Evolutionary conservation across 2,797 vertebrate genomes (phyloP).

Genomic region (Leuciscus waleckii): DNA sequence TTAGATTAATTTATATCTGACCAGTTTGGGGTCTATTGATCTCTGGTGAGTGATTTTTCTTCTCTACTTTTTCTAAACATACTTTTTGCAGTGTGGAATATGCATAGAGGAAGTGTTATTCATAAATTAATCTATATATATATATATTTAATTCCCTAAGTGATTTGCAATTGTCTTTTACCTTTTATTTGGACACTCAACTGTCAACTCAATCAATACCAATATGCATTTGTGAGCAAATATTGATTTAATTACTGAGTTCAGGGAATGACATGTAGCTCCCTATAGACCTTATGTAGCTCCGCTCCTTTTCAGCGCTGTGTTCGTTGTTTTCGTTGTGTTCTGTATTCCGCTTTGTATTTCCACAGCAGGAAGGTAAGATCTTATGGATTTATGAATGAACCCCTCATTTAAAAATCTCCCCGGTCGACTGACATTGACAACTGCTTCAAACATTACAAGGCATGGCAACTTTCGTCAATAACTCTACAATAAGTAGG

Average conservation of each 20-base stretch:
- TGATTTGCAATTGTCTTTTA: not conserved
- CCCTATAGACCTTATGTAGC: not conserved
- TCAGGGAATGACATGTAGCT: slow-evolving; percentile 22
- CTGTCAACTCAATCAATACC: slow-evolving; percentile 44
- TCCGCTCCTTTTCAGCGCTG: not conserved
- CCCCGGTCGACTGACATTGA: not conserved
- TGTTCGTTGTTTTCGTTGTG: not conserved
- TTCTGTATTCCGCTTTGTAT: not conserved
- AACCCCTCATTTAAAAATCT: not conserved
- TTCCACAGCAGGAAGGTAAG: not conserved
- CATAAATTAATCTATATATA: too few relatives aligned
- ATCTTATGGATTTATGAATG: not conserved
- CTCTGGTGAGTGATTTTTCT: not conserved
- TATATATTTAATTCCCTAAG: too few relatives aligned
- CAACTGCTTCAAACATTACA: not conserved
- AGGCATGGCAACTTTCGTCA: not conserved
- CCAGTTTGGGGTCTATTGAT: not conserved
- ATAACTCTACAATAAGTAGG: not conserved
- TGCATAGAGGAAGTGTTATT: not conserved
- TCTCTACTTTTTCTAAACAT: not conserved
- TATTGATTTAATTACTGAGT: slow-evolving; percentile 52
- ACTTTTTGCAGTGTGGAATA: not conserved
- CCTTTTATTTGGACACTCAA: slow-evolving; percentile 11
- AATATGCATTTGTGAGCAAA: not conserved
- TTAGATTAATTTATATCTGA: not conserved